phyloP scores from a whole-genome alignment of 2,888 invertebrate species.

The Drosophila fungiperda region DNA sequence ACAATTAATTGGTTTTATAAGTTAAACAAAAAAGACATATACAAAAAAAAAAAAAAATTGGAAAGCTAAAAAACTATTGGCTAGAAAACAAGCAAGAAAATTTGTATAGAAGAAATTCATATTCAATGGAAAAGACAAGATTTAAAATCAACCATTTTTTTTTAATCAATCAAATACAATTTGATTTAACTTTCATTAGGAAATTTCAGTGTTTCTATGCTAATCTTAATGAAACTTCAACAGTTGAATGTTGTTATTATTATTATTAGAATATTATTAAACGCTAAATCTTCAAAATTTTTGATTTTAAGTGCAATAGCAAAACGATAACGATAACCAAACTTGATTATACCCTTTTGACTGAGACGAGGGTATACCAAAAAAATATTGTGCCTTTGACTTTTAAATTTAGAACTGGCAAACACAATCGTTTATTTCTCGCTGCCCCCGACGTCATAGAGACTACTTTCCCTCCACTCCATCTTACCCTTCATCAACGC shows the following conservation, averaged over 20 bases:
- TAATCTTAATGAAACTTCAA: background rate
- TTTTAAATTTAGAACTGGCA: slow-evolving; percentile 72
- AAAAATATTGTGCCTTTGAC: slow-evolving; percentile 63
- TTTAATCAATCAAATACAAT: background rate
- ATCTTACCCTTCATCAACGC: too few relatives aligned
- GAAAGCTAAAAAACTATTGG: background rate
- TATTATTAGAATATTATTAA: background rate
- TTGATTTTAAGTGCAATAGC: background rate
- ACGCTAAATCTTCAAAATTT: background rate
- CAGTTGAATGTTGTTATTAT: background rate
- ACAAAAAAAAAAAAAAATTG: slow-evolving; percentile 3
- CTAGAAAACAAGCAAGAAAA: too few relatives aligned
- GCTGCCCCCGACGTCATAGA: slow-evolving; percentile 50
- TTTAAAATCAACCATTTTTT: background rate
- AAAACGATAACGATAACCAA: background rate
- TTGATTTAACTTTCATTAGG: background rate
- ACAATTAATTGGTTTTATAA: background rate
- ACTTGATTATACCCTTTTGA: background rate
- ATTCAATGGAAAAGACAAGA: background rate
- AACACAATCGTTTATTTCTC: slow-evolving; percentile 58
- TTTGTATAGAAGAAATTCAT: background rate
- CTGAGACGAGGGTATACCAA: background rate
- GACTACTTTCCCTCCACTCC: background rate
- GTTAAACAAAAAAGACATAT: background rate
- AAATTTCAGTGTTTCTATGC: background rate